Evolutionary conservation across 1,140 invertebrate species (phyloP), one percentile per base, ranked within the genome.

Genomic region (Harpegnathos saltator): DNA sequence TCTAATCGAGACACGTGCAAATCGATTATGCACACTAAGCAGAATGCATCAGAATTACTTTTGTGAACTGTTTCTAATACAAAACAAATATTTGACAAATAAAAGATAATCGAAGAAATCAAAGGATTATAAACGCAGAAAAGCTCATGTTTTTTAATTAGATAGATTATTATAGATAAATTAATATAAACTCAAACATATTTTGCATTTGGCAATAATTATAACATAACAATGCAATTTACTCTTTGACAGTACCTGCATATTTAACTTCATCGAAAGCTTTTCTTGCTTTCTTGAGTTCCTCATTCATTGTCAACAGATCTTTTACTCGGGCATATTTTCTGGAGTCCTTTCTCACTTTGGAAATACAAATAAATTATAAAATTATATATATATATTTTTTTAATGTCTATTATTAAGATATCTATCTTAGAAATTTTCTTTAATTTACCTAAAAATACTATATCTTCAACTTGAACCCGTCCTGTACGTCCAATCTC

Each of bases 261-360:
- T 98, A 99, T 97, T 99, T 99, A 85, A 99, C 98, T 96, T 99
- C 99, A 95, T 99, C 99, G 95, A 99, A 99, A 86, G 99, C 99
- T 95, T 99, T 99, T 89, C 99, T 96, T 33, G 99, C 99, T 95
- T 99, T 99, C 93, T 99, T 99, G 26, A 99, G 95, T 95, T 99
- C 99, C 95, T 99, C 99, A 95, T 99, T 99, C 99, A 99, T 99
- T 63, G 98, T 98, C 1, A 99, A 94, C 5, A 99, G 95, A 94
- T 99, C 99, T 95, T 99, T 99, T 0, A 99, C 98, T 90, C 99
- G 95, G n/a, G 99, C 98, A 95, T 99, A 99, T 94, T 99, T 99
- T 86, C 98, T 96, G 50, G 96, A 95, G 95, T 99, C 99, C 95
- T 99, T 99, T 33, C 99, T 96, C n/a, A 99, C 98, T 94, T 1